A percentile compares a stretch with the other conserved stretches of the same genome.
Evolutionary conservation across 2,113 vertebrate species (phyloP).

Genomic region (Python bivittatus): DNA sequence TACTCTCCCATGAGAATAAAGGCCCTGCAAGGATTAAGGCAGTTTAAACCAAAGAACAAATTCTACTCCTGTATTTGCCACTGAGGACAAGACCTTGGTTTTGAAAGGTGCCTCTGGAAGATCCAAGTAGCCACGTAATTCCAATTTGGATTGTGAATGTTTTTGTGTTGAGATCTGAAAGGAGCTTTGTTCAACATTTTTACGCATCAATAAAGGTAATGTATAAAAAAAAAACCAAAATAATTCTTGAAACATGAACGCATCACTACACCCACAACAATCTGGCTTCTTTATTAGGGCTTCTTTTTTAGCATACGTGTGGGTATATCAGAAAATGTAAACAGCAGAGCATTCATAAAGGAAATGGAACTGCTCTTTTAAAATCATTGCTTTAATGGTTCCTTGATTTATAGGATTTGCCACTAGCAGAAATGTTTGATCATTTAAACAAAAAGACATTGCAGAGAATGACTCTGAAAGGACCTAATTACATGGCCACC

Average conservation of each 20-base stretch:
- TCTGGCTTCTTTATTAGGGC: constrained; percentile 11
- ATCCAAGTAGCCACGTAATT: neutral
- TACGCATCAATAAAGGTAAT: neutral
- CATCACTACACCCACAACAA: neutral
- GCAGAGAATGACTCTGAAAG: neutral
- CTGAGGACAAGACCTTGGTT: neutral
- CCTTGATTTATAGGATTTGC: constrained; percentile 3
- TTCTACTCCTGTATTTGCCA: no score
- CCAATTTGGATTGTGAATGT: neutral
- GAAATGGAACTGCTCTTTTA: neutral
- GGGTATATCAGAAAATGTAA: neutral
- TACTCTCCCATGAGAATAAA: neutral
- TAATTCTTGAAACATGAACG: neutral
- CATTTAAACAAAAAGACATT: neutral
- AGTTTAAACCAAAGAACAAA: neutral
- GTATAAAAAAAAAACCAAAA: neutral
- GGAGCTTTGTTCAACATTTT: neutral
- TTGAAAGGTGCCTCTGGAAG: neutral
- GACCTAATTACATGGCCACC: neutral
- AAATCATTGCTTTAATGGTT: neutral
- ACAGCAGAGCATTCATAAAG: constrained; percentile 1
- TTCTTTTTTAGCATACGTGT: neutral
- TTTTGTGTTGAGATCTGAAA: constrained; percentile 13
- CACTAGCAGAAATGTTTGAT: neutral
- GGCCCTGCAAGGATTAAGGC: neutral